Evolutionary conservation across 2,888 invertebrate genomes (phyloP), one percentile per base, ranked within the genome.

Genomic region (Oasisia sp.): DNA sequence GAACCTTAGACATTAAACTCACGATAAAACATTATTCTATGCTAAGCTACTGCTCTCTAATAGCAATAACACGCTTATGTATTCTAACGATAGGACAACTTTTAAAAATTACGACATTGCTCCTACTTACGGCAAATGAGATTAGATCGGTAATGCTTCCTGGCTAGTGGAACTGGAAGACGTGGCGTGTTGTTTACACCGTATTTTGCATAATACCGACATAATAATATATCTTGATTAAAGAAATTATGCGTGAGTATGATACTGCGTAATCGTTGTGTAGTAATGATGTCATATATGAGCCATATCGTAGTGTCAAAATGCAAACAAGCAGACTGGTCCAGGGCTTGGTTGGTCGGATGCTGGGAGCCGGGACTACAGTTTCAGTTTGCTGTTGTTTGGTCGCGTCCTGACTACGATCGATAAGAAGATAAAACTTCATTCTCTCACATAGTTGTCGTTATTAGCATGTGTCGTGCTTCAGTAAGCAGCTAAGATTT

Each of bases 221-320:
- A 27, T 74, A 74, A 27, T 74, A 74, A 19, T 19, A 74, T 27
- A 74, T 74, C n/a, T 74, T 27, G 19, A 74, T 74, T 74, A 74
- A 74, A 74, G 74, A 74, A 74, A 74, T n/a, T 74, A 74, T 74
- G 74, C 74, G 74, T 74, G 74, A 74, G 74, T 74, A 74, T 74
- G n/a, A 74, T 74, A 27, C 27, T 74, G 74, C 74, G 74, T 74
- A 74, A 27, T 74, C 27, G 27, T 74, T 74, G 27, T 27, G 27
- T 74, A 19, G 74, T 74, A 74, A 27, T n/a, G 74, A 74, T n/a
- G 74, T 74, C 74, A n/a, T n/a, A 74, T 3, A 4, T 27, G 27
- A 19, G n/a, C 27, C 7, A 74, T 74, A 74, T 74, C 74, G 74
- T 74, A 74, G 27, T 74, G 74, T 27, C 74, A 74, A 74, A 74